These are phyloP conservation scores for Drosophila pachea DNA, from an alignment of 1,140 invertebrate genomes.

Conservation along the genomic window DNA sequence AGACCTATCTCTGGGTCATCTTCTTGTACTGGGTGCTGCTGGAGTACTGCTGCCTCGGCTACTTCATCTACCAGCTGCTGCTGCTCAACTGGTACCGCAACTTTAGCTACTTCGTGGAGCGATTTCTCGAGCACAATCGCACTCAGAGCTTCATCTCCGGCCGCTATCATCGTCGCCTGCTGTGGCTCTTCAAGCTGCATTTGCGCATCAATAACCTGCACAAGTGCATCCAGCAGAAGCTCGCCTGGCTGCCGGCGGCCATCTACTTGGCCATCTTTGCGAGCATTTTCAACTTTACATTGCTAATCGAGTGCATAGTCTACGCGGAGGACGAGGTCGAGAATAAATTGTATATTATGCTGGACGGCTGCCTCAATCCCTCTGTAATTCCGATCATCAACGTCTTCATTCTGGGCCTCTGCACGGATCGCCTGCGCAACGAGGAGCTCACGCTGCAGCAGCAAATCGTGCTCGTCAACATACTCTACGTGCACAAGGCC, in stretches of 20 bases:
- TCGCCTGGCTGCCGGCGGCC: slow-evolving; percentile 44
- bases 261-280: slow-evolving; percentile 48
- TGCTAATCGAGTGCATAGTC: slow-evolving; percentile 50
- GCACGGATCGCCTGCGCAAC: slow-evolving; percentile 47
- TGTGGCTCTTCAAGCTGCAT: slow-evolving; percentile 48
- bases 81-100: slow-evolving; percentile 54
- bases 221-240: slow-evolving; percentile 25
- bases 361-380: slow-evolving; percentile 41
- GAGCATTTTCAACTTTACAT: slow-evolving; percentile 42
- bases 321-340: slow-evolving; percentile 48
- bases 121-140: slow-evolving; percentile 39
- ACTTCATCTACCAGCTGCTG: slow-evolving; percentile 54
- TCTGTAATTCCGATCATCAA: slow-evolving; percentile 44
- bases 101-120: slow-evolving; percentile 43
- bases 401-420: slow-evolving; percentile 48
- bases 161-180: slow-evolving; percentile 32
- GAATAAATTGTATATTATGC: slow-evolving; percentile 53
- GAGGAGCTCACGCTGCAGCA: slow-evolving; percentile 49
- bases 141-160: slow-evolving; percentile 9
- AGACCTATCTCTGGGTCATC: slow-evolving; percentile 40
- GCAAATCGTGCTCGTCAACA: slow-evolving; percentile 55
- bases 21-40: slow-evolving; percentile 53
- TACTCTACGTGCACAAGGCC: slow-evolving; percentile 23
- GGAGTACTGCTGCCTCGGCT: slow-evolving; percentile 54
- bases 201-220: slow-evolving; percentile 53